Conservation (phyloP, 2,113 vertebrate genomes). For the Vulpes ferrilata region DNA sequence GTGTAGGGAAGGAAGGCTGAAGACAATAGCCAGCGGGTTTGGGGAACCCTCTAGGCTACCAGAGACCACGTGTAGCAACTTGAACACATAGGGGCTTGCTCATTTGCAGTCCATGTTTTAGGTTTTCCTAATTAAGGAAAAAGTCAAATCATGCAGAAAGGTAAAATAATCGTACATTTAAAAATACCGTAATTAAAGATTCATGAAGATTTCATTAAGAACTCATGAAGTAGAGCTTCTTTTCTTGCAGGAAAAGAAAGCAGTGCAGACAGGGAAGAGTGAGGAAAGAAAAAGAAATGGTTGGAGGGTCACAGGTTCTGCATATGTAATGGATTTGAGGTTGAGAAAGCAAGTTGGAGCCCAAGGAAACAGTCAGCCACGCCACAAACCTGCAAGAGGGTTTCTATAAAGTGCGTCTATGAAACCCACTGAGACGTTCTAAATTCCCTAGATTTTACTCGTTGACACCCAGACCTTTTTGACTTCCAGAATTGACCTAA, state of each 20-base stretch:
- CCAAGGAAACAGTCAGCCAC: slow-evolving; percentile 1
- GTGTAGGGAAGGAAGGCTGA: slow-evolving; percentile 57
- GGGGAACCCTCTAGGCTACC: slow-evolving; percentile 57
- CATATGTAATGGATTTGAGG: slow-evolving; percentile 61
- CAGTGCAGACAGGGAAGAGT: slow-evolving; percentile 33
- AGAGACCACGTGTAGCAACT: slow-evolving; percentile 43
- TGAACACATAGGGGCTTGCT: slow-evolving; percentile 47
- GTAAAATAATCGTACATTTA: slow-evolving; percentile 48
- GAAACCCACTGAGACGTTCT: background rate
- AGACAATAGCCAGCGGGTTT: slow-evolving; percentile 63
- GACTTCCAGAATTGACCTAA: slow-evolving; percentile 1
- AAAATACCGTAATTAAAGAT: slow-evolving; percentile 65
- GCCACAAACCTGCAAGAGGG: background rate
- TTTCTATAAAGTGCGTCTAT: background rate
- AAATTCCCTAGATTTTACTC: background rate
- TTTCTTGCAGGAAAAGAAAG: slow-evolving; percentile 24
- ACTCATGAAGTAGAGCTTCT: slow-evolving; percentile 39
- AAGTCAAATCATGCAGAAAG: background rate
- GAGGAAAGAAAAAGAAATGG: slow-evolving; percentile 33
- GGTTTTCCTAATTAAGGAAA: slow-evolving; percentile 4
- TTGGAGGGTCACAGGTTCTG: slow-evolving; percentile 26
- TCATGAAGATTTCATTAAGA: slow-evolving; percentile 61
- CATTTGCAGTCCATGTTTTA: slow-evolving; percentile 57
- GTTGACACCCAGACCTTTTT: background rate
- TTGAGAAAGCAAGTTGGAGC: slow-evolving; percentile 61